Evolutionary conservation across 2,113 vertebrate species (phyloP), one percentile per base, ranked within the genome.

Genomic region (Limanda limanda): DNA sequence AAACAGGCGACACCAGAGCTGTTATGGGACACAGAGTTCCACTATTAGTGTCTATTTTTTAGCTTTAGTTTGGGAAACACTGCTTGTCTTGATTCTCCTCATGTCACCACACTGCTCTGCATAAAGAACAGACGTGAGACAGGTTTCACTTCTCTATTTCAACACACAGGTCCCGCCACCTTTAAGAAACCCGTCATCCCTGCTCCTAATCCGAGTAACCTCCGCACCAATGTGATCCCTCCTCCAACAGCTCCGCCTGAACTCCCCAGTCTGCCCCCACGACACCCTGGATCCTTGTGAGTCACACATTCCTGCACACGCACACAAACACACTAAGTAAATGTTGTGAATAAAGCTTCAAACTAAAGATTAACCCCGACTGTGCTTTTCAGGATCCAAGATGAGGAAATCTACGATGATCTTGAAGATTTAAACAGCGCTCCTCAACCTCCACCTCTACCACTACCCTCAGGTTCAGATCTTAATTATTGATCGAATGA

Each of bases 391-490:
- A 95, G 93, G 54, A 78, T 21, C 37, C 86, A 86, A 52, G 31
- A 82, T 58, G 91, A 97, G 47, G 96, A 98, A 27, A 94, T 87
- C 76, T 96, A 97, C 52, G 96, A 98, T 81, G 95, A 96, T 0
- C 74, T 96, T 52, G 91, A 89, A 25, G 89, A 92, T 40, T 18
- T 86, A 4, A 80, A 9, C 55, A 69, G 72, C 13, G 2, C 62
- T 70, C 70, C 90, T 52, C 92, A 88, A 3, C 89, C 90, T 74
- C 78, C 89, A 3, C 89, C 90, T 74, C 78, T 78, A 2, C 87
- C 88, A 5, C 71, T 87, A 15, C 64, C 87, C 11, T 5, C 89
- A 91, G 91, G 90, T 93, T 63, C 62, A 63, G 18, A 70, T 21
- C 2, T 18, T 27, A 7, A 31, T 31, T 40, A 27, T n/a, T 37